phyloP scores from a whole-genome alignment of 2,888 invertebrate species.

The Elegia similella region DNA sequence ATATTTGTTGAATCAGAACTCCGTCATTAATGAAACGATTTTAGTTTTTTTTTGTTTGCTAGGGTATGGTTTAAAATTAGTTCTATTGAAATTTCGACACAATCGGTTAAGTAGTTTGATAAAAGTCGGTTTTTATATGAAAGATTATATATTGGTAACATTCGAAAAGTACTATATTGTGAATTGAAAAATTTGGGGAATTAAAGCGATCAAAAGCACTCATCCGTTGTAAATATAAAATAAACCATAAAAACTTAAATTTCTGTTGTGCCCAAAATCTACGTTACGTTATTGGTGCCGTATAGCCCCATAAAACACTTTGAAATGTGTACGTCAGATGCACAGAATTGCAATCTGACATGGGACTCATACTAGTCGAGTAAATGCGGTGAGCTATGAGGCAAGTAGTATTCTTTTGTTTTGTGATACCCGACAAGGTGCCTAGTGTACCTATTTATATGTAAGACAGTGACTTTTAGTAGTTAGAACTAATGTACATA shows the following conservation, averaged over 20 bases:
- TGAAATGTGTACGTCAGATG: conserved; percentile 12
- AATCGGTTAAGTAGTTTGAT: no score
- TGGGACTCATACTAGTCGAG: neutral
- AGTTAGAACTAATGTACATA: no score
- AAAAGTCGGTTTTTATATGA: no score
- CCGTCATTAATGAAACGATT: no score
- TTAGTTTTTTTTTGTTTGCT: no score
- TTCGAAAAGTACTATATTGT: no score
- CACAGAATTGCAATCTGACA: conserved; percentile 7
- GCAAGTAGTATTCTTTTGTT: neutral
- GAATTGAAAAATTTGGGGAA: neutral
- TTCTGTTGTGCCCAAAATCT: neutral
- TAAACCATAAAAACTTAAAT: conserved; percentile 1
- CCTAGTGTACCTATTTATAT: no score
- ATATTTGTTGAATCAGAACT: no score
- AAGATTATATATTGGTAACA: no score
- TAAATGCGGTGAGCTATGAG: neutral
- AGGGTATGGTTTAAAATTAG: no score
- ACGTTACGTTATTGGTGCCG: conserved; percentile 2
- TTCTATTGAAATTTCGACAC: no score
- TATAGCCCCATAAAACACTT: conserved; percentile 10
- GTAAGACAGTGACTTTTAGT: no score
- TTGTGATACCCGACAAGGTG: neutral
- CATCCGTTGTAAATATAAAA: neutral
- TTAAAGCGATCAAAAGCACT: neutral